Evolutionary conservation across 2,888 invertebrate genomes (phyloP).

Genomic region (Nomada ruficornis): DNA sequence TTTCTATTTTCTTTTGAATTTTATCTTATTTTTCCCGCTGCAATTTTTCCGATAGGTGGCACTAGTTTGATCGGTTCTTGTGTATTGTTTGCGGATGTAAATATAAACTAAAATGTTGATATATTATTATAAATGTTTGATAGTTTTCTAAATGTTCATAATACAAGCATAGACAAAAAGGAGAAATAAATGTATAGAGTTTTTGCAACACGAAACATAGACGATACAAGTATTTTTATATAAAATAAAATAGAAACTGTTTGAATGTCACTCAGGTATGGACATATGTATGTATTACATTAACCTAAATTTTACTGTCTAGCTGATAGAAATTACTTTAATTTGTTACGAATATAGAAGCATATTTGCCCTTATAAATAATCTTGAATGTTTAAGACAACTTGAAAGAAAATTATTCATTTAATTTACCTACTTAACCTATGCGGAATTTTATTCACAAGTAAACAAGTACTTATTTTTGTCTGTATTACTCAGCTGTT

Average conservation of each 20-base stretch:
- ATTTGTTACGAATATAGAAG: not conserved
- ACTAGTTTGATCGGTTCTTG: not conserved
- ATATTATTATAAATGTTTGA: not conserved
- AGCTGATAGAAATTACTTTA: not conserved
- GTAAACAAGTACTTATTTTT: conserved; percentile 2
- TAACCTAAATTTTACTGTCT: conserved; percentile 2
- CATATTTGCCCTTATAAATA: conserved; percentile 1
- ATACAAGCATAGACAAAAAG: not conserved
- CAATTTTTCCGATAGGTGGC: conserved; percentile 5
- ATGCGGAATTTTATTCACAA: not conserved
- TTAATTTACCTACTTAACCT: conserved; percentile 26
- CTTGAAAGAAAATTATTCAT: not conserved
- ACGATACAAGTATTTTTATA: conserved; percentile 13
- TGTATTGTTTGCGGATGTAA: not conserved
- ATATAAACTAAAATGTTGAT: not conserved
- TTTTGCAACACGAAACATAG: not conserved
- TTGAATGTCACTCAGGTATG: conserved; percentile 1
- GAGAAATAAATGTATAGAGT: not conserved
- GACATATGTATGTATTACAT: not conserved
- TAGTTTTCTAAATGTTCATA: not conserved
- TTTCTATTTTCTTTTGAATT: not conserved
- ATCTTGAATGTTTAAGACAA: not conserved
- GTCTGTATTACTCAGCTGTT: not conserved
- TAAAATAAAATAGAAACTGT: conserved; percentile 7
- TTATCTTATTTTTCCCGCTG: not conserved